Evolutionary conservation across 2,113 vertebrate genomes (phyloP).

Genomic region (Gavialis gangeticus): DNA sequence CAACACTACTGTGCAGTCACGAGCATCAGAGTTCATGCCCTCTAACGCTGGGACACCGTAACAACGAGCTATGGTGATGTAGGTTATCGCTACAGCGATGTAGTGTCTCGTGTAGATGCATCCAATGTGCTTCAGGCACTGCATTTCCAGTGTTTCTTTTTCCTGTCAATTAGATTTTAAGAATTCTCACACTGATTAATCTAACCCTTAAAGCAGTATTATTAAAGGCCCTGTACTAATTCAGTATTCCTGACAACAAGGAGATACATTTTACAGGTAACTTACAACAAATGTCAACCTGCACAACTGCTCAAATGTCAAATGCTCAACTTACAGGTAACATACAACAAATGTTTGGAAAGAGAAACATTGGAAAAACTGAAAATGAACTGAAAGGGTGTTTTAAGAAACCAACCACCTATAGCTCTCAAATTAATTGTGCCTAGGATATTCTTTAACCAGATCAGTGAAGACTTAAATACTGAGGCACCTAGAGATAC

Average conservation of each 20-base stretch:
- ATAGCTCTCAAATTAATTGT: background rate
- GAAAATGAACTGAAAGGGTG: background rate
- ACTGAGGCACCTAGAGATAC: background rate
- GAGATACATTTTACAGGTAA: background rate
- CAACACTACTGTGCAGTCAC: no score
- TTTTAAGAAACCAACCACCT: background rate
- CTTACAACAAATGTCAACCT: no score
- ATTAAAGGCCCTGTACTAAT: background rate
- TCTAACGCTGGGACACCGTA: no score
- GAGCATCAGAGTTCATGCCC: no score
- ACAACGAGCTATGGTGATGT: no score
- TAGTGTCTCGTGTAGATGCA: no score
- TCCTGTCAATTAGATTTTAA: background rate
- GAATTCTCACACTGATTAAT: background rate
- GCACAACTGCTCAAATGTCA: background rate
- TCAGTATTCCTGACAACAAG: background rate
- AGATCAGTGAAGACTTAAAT: no score
- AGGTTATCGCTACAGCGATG: no score
- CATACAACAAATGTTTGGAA: accelerated
- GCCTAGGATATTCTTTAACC: background rate
- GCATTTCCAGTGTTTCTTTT: no score
- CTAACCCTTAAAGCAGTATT: background rate
- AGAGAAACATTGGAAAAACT: background rate
- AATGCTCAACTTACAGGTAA: background rate
- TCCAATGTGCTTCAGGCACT: no score